phyloP scores from a whole-genome alignment of 2,797 vertebrate species.

The Molossus alvarezi region DNA sequence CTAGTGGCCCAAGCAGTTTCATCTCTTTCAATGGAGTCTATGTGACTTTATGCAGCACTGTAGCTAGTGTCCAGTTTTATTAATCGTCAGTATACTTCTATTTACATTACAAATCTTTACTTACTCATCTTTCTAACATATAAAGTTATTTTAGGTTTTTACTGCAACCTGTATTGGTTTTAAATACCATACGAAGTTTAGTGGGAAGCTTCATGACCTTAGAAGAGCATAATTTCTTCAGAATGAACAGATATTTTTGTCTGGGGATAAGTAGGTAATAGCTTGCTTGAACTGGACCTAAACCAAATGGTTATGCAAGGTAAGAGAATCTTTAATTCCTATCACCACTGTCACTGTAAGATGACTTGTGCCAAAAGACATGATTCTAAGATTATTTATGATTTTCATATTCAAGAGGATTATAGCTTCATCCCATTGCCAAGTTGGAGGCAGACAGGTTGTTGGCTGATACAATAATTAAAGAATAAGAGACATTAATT shows the following conservation, averaged over 20 bases:
- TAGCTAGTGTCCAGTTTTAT: neutral
- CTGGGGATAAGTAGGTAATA: neutral
- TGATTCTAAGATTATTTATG: neutral
- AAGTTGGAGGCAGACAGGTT: neutral
- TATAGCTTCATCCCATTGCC: neutral
- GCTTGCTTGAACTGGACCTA: constrained; percentile 22
- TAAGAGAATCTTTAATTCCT: neutral
- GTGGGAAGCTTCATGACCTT: neutral
- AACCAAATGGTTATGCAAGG: neutral
- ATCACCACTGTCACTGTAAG: neutral
- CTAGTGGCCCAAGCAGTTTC: neutral
- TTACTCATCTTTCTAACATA: neutral
- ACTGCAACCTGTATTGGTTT: neutral
- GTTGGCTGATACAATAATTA: neutral
- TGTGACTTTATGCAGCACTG: constrained; percentile 24
- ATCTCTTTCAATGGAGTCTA: neutral
- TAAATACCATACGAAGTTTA: neutral
- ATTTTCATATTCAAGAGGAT: constrained; percentile 14
- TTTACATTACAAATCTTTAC: neutral
- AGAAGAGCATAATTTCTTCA: constrained; percentile 13
- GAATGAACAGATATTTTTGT: neutral
- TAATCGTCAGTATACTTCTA: neutral
- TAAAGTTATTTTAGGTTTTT: neutral
- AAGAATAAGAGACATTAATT: constrained; percentile 1
- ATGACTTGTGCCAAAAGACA: constrained; percentile 25